Evolutionary conservation across 2,888 invertebrate species (phyloP).

Genomic region (Cancer borealis): DNA sequence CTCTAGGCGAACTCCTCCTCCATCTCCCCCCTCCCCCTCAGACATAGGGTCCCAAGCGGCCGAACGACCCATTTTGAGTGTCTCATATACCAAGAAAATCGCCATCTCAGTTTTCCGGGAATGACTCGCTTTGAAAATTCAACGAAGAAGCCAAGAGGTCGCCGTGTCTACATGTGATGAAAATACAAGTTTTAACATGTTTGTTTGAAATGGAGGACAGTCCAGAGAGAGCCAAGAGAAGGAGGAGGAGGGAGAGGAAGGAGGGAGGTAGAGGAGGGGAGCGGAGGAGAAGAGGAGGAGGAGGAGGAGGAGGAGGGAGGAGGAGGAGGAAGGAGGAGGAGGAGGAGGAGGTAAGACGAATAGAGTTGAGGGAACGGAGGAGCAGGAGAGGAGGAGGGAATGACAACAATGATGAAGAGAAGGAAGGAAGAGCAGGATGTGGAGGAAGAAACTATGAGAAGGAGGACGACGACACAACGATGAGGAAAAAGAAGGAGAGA

Average conservation of each 20-base stretch:
- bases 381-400: neutral
- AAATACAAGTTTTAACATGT: slow-evolving; percentile 39
- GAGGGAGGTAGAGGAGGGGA: neutral
- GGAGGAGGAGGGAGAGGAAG: neutral
- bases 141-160: slow-evolving; percentile 48
- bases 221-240: neutral
- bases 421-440: neutral
- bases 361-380: neutral
- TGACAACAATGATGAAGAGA: neutral
- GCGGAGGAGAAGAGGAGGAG: neutral
- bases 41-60: neutral
- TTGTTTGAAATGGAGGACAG: slow-evolving; percentile 5
- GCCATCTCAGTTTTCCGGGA: slow-evolving; percentile 58
- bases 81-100: slow-evolving; percentile 56
- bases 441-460: neutral
- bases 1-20: neutral
- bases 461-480: neutral
- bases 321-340: neutral
- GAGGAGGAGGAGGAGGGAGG: slow-evolving; percentile 44
- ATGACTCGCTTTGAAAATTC: slow-evolving; percentile 57
- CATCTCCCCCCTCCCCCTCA: neutral
- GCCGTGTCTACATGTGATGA: slow-evolving; percentile 35
- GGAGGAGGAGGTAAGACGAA: neutral
- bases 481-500: too few species aligned
- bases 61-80: neutral